Percentiles rank a stretch among this genome's conserved stretches.
Conservation (phyloP, 92 coral and sea anemone species). For the Epizoanthus ramosus region DNA sequence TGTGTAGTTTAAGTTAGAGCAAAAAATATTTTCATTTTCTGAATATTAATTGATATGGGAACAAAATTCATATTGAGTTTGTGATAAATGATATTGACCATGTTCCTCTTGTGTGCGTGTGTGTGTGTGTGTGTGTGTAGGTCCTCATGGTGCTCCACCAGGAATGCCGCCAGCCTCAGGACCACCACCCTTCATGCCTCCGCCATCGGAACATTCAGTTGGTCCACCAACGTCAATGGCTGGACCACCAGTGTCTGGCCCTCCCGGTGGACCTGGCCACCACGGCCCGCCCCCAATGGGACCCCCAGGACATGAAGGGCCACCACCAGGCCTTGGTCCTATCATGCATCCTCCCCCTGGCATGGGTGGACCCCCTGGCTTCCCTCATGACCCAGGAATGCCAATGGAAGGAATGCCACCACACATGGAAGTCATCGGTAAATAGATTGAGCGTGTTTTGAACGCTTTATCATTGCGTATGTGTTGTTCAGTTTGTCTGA, state of each 20-base stretch:
- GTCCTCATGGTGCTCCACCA: conserved; percentile 75
- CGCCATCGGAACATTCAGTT: conserved; percentile 80
- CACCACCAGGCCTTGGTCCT: conserved; percentile 69
- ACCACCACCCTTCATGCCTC: conserved; percentile 88
- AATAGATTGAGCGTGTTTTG: not conserved
- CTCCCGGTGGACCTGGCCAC: conserved; percentile 73
- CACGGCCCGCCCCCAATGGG: conserved; percentile 85
- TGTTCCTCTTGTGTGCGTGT: not conserved
- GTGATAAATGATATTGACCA: not conserved
- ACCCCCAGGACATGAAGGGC: conserved; percentile 87
- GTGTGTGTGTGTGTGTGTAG: conserved; percentile 38
- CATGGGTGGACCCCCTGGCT: conserved; percentile 72
- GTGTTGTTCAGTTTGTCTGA: too few relatives aligned
- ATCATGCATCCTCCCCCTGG: conserved; percentile 82
- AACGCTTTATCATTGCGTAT: too few relatives aligned
- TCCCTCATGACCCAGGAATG: conserved; percentile 80
- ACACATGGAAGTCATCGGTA: conserved; percentile 78
- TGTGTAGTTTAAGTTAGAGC: too few relatives aligned
- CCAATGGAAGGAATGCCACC: conserved; percentile 94
- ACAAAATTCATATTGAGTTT: too few relatives aligned
- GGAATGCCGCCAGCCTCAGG: conserved; percentile 93
- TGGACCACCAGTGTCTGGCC: conserved; percentile 73
- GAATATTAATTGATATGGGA: too few relatives aligned
- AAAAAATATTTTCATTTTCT: too few relatives aligned
- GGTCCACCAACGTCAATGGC: conserved; percentile 62